Conservation (phyloP, 2,113 vertebrate species). For the Piliocolobus tephrosceles region DNA sequence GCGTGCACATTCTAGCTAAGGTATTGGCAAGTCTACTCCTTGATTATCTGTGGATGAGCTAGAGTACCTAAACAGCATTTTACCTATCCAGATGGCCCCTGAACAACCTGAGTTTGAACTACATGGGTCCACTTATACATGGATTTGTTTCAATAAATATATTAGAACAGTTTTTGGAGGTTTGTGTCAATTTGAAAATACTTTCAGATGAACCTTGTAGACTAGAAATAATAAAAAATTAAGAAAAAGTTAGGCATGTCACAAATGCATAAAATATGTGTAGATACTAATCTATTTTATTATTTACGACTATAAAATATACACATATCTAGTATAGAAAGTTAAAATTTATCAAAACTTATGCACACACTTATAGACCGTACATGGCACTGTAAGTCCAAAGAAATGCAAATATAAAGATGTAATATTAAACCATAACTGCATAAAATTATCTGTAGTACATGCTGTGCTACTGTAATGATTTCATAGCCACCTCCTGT, state of each 20-base stretch:
- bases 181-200: neutral
- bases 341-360: neutral
- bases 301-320: neutral
- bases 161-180: neutral
- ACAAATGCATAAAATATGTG: neutral
- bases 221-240: neutral
- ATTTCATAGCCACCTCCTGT: neutral
- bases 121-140: neutral
- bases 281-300: neutral
- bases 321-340: neutral
- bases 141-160: neutral
- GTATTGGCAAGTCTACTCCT: too few relatives aligned
- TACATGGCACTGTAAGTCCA: neutral
- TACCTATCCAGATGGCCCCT: neutral
- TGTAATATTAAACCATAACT: neutral
- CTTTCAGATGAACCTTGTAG: neutral
- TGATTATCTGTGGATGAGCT: neutral
- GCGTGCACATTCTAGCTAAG: neutral
- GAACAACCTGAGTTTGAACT: neutral
- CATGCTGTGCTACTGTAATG: neutral
- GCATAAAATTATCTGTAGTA: neutral
- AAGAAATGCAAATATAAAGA: neutral
- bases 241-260: neutral
- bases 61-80: neutral
- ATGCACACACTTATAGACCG: neutral